These are phyloP conservation scores for Popillia japonica DNA, from an alignment of 1,140 invertebrate genomes.

Conservation along the genomic window DNA sequence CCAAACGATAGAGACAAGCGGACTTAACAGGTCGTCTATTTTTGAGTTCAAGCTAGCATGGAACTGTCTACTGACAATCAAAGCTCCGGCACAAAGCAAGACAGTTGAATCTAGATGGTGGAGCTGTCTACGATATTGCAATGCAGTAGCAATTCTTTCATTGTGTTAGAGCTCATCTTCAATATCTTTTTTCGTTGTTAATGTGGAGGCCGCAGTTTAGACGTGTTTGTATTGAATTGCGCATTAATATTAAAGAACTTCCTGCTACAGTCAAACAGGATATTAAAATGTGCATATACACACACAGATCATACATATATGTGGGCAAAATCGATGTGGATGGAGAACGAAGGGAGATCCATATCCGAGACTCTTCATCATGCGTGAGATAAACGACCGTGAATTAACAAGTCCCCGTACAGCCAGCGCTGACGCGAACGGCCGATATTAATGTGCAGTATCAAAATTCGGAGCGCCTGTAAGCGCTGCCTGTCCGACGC, in stretches of 20 bases:
- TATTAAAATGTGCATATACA: neutral
- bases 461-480: neutral
- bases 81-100: no score
- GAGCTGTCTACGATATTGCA: no score
- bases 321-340: neutral
- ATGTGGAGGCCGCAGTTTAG: no score
- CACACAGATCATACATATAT: neutral
- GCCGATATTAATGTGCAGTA: neutral
- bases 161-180: no score
- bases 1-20: no score
- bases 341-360: neutral
- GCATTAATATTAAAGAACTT: neutral
- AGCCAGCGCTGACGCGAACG: neutral
- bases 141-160: no score
- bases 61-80: no score
- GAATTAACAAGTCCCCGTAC: neutral
- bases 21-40: no score
- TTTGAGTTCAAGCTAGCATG: no score
- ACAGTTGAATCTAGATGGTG: no score
- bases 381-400: neutral
- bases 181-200: no score
- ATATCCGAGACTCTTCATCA: slow-evolving; percentile 4
- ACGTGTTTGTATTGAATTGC: neutral
- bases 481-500: neutral
- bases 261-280: neutral